These are phyloP conservation scores for Neotoxoptera formosana DNA, from an alignment of 1,140 invertebrate genomes.

Conservation along the genomic window DNA sequence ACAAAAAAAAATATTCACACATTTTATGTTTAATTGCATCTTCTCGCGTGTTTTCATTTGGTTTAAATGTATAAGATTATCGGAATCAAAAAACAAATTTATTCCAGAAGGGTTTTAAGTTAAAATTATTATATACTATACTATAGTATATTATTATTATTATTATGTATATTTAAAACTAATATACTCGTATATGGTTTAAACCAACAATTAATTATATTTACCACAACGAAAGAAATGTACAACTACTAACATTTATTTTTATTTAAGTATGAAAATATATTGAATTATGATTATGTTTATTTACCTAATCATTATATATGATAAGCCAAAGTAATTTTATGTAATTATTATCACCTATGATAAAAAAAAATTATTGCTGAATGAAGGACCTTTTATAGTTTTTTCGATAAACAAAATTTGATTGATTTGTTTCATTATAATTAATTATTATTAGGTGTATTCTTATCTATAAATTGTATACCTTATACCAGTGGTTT, in stretches of 20 bases:
- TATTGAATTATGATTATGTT: not conserved
- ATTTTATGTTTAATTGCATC: not conserved
- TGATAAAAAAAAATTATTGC: not conserved
- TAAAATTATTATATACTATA: not conserved
- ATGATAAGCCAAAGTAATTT: not conserved
- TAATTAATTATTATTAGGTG: not conserved
- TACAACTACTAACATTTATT: not conserved
- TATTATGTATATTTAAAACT: too few relatives aligned
- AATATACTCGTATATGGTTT: not conserved
- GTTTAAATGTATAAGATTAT: not conserved
- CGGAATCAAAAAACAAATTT: not conserved
- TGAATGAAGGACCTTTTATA: not conserved
- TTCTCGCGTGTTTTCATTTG: not conserved
- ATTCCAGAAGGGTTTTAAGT: not conserved
- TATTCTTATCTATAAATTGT: not conserved
- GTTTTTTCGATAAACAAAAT: not conserved
- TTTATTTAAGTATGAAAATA: not conserved
- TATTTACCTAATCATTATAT: not conserved
- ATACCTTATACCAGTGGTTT: too few relatives aligned
- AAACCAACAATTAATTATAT: not conserved
- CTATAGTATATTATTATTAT: too few relatives aligned
- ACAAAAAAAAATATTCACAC: not conserved
- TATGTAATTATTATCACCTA: not conserved
- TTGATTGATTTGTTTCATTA: not conserved
- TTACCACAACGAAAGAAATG: not conserved